Conservation (phyloP, 2,113 vertebrate genomes). For the Cathartes aura region DNA sequence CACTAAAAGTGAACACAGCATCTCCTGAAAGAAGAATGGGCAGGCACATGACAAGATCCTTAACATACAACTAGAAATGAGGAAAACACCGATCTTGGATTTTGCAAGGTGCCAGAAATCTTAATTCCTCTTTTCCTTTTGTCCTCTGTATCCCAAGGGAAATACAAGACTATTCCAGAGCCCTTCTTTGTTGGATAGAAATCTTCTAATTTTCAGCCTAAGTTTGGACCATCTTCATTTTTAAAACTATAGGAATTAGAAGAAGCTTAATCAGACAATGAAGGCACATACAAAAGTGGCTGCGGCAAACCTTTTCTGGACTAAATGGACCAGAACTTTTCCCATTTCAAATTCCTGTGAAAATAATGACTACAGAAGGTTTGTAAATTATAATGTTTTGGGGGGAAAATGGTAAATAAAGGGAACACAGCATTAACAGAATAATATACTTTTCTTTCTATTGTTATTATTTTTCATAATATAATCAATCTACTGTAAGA, state of each 20-base stretch:
- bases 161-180: background rate
- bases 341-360: background rate
- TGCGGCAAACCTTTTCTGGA: background rate
- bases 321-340: background rate
- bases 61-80: background rate
- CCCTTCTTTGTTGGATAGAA: background rate
- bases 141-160: background rate
- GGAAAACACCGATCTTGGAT: rapidly evolving
- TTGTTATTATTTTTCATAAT: background rate
- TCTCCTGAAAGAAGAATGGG: background rate
- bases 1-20: background rate
- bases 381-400: background rate
- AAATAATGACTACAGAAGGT: background rate
- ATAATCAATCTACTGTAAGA: background rate
- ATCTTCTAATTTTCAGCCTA: background rate
- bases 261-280: background rate
- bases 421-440: background rate
- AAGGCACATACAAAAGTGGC: background rate
- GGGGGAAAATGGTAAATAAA: rapidly evolving
- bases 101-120: background rate
- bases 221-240: background rate
- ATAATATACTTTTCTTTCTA: background rate
- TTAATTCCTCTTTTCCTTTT: background rate
- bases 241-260: background rate
- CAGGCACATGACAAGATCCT: background rate